Conservation (phyloP, 1,140 invertebrate species). For the Chymomyza costata region DNA sequence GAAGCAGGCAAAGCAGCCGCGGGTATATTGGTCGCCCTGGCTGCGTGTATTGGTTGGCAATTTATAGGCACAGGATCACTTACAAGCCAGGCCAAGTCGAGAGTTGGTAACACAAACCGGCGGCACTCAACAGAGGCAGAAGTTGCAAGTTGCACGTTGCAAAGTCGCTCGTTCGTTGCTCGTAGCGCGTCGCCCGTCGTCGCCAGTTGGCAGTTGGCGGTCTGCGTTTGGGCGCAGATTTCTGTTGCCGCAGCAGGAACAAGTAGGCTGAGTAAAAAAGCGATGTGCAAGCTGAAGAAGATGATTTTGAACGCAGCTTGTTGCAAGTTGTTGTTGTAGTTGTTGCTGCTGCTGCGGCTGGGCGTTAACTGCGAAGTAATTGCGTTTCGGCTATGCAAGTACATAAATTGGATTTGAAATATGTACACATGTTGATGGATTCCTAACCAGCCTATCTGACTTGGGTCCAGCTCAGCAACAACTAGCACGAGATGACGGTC, state of each 20-base stretch:
- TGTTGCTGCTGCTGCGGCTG: constrained; percentile 37
- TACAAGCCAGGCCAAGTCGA: constrained; percentile 69
- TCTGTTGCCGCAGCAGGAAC: constrained; percentile 3
- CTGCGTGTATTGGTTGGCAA: constrained; percentile 59
- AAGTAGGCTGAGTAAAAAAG: too few species aligned
- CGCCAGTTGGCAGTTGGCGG: constrained; percentile 16
- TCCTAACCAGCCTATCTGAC: constrained; percentile 48
- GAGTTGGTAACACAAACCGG: constrained; percentile 68
- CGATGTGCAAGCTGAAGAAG: too few species aligned
- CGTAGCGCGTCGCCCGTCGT: too few species aligned
- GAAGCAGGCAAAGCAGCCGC: too few species aligned
- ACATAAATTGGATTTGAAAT: constrained; percentile 72
- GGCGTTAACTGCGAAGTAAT: constrained; percentile 71
- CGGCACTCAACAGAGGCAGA: too few species aligned
- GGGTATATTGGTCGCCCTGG: constrained; percentile 35
- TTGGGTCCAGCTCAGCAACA: too few species aligned
- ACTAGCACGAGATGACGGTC: constrained; percentile 11
- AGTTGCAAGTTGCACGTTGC: too few species aligned
- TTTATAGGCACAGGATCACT: constrained; percentile 68
- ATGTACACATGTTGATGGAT: constrained; percentile 71
- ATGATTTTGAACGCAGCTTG: too few species aligned
- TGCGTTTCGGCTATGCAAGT: constrained; percentile 70
- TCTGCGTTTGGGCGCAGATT: background rate
- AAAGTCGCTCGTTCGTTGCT: too few species aligned
- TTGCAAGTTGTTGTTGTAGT: constrained; percentile 12